Evolutionary conservation across 2,113 vertebrate species (phyloP).

Genomic region (Halcyon malimbica): DNA sequence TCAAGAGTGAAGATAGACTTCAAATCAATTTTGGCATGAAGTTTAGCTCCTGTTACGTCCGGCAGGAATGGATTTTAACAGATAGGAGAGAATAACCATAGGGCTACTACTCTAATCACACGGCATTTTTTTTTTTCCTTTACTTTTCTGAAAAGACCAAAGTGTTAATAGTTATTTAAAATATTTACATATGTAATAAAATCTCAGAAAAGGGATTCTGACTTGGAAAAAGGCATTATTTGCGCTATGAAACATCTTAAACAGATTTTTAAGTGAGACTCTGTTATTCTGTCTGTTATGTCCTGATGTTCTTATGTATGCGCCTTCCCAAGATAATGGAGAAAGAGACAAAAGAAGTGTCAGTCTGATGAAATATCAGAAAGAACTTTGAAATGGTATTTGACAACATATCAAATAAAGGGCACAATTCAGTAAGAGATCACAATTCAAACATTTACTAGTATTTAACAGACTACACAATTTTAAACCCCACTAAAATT

Average conservation of each 20-base stretch:
- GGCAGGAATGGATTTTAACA: slow-evolving; percentile 43
- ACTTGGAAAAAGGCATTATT: neutral
- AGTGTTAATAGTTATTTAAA: neutral
- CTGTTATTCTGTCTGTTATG: neutral
- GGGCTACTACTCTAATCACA: neutral
- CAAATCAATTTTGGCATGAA: slow-evolving; percentile 61
- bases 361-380: neutral
- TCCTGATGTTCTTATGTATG: neutral
- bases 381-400: neutral
- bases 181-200: neutral
- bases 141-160: neutral
- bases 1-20: slow-evolving; percentile 52
- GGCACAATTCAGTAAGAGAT: neutral
- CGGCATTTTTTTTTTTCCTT: neutral
- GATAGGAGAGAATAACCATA: slow-evolving; percentile 31
- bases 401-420: neutral
- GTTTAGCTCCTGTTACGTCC: slow-evolving; percentile 44
- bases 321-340: neutral
- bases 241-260: neutral
- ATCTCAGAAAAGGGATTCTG: neutral
- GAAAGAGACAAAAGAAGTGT: neutral
- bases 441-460: neutral
- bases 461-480: neutral
- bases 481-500: neutral
- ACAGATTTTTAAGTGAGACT: neutral